Evolutionary conservation across 2,888 invertebrate species (phyloP).

Genomic region (Nasonia oneida): DNA sequence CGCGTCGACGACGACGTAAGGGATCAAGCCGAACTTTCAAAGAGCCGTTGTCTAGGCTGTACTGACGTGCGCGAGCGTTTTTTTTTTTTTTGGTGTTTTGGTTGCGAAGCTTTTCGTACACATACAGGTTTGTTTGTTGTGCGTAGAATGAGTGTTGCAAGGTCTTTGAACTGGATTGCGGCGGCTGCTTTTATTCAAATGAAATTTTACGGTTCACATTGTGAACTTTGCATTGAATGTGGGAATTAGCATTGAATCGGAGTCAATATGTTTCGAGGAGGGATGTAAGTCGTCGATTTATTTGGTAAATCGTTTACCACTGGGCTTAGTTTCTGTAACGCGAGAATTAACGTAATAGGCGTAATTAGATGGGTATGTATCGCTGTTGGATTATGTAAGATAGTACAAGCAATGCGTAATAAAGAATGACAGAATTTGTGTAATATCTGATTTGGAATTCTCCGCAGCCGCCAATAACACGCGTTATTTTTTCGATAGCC

Average conservation of each 20-base stretch:
- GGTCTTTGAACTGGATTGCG: constrained; percentile 43
- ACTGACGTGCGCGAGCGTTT: neutral
- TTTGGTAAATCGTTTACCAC: constrained; percentile 32
- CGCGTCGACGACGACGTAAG: neutral
- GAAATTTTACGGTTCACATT: constrained; percentile 41
- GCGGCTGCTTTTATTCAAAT: constrained; percentile 50
- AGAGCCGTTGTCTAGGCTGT: neutral
- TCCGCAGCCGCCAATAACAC: neutral
- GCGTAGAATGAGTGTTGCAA: neutral
- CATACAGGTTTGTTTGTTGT: neutral
- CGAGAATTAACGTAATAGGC: neutral
- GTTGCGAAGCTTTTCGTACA: neutral
- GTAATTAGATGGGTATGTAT: too few species aligned
- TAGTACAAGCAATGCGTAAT: too few species aligned
- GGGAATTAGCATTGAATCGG: constrained; percentile 58
- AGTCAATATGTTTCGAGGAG: constrained; percentile 1
- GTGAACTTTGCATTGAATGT: constrained; percentile 60
- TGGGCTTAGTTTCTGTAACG: too few species aligned
- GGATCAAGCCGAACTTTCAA: constrained; percentile 45
- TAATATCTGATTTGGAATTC: too few species aligned
- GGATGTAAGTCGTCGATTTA: constrained; percentile 20
- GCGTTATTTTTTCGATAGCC: neutral
- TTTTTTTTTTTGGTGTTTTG: neutral
- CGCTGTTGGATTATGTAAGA: too few species aligned
- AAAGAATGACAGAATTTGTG: too few species aligned